These are phyloP conservation scores for Eupeodes latifasciatus DNA, from an alignment of 2,888 invertebrate species.

Conservation along the genomic window DNA sequence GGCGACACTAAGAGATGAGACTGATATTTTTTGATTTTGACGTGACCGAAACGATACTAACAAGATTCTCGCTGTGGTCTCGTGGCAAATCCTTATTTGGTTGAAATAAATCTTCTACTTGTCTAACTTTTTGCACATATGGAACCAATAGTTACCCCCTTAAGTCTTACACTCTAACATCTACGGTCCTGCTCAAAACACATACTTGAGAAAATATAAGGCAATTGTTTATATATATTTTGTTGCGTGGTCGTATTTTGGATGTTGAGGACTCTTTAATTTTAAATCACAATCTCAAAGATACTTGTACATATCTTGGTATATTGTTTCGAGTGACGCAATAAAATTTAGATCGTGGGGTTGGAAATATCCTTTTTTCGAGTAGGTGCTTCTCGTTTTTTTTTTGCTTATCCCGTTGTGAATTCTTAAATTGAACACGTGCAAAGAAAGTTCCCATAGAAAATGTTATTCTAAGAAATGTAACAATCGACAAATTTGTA, in stretches of 20 bases:
- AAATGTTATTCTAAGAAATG: background rate
- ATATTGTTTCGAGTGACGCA: background rate
- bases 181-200: background rate
- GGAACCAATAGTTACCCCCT: too few species aligned
- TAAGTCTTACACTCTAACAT: too few species aligned
- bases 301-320: too few species aligned
- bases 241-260: background rate
- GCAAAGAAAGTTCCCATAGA: background rate
- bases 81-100: too few species aligned
- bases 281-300: too few species aligned
- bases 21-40: too few species aligned
- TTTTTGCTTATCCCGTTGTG: background rate
- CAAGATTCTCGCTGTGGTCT: too few species aligned
- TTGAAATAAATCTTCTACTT: too few species aligned
- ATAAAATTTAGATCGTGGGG: background rate
- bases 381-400: background rate
- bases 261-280: background rate
- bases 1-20: too few species aligned
- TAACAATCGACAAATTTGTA: background rate
- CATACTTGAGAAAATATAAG: background rate
- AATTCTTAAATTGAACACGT: background rate
- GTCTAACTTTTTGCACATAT: too few species aligned
- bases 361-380: conserved; percentile 5
- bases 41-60: too few species aligned
- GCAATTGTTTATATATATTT: background rate